These are phyloP conservation scores for Rhipidura dahli DNA, from an alignment of 2,113 vertebrate species.

Conservation along the genomic window DNA sequence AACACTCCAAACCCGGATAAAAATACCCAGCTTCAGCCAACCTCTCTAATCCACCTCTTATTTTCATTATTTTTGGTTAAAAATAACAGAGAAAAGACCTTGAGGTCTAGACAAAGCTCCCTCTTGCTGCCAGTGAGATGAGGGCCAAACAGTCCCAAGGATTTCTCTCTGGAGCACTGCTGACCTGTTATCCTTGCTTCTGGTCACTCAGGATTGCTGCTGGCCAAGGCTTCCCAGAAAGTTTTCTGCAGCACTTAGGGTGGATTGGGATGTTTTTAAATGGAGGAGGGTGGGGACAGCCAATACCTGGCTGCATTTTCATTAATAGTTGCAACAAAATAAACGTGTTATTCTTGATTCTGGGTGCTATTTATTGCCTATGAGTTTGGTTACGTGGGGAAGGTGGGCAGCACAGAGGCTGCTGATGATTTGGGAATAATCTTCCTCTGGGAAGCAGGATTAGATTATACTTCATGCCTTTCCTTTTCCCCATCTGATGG, in stretches of 20 bases:
- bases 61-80: neutral
- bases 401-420: neutral
- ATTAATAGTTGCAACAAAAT: neutral
- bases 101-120: neutral
- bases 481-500: rapidly evolving
- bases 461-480: neutral
- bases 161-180: neutral
- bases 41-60: neutral
- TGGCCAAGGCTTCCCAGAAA: neutral
- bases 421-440: neutral
- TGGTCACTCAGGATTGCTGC: neutral
- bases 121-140: neutral
- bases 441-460: neutral
- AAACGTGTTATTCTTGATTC: neutral
- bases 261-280: neutral
- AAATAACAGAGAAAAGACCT: neutral
- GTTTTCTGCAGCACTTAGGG: neutral
- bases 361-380: neutral
- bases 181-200: neutral
- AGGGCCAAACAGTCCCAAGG: rapidly evolving
- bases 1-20: neutral
- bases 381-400: neutral
- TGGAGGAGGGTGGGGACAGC: neutral
- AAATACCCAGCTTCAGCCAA: neutral
- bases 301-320: neutral